Base-by-base conservation (phyloP, 2,888 invertebrate species). In the Zootermopsis nevadensis region DNA sequence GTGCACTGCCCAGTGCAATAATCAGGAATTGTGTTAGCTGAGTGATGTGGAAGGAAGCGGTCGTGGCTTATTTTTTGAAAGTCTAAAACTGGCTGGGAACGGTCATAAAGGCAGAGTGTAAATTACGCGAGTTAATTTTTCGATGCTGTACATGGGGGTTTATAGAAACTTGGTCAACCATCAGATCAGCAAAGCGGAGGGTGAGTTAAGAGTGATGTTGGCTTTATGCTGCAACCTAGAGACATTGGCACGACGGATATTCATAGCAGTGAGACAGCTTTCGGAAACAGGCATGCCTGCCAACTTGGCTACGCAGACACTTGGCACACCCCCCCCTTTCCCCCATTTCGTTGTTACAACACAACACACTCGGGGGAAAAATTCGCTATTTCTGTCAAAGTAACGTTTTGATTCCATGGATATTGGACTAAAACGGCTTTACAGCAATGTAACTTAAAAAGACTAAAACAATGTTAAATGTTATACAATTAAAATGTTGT, bases 161-260 rank as follows among this genome's bases (percentile, higher is more conserved):
- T 10, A 12, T 66, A 33, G 0, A 33, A 69, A 33, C 69, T 69
- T 69, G 69, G 69, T 69, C 33, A 33, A 1, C 69, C 22, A 33
- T 69, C 69, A 69, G 27, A 7, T 69, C 33, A 4, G 15, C 69
- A 22, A 33, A 2, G 12, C 60, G 10, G 60, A 10, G n/a, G 60
- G 27, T 4, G 60, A 7, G 10, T 15, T 30, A 72, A 33, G 33
- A 38, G n/a, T 15, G 22, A 30, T 38, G 42, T 30, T 76, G 53
- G 30, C 24, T 48, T 22, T 30, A 55, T 31, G 55, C 31, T 24
- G 77, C 55, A 77, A 77, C 77, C 77, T 77, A 77, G 31, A 77
- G 53, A 77, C 77, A 30, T 55, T 55, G 77, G 77, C 77, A 77
- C 31, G 77, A n/a, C 55, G 48, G 31, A 15, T 77, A 77, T 77